These are phyloP conservation scores for Clivina fossor DNA, from an alignment of 2,888 invertebrate genomes.

Conservation along the genomic window DNA sequence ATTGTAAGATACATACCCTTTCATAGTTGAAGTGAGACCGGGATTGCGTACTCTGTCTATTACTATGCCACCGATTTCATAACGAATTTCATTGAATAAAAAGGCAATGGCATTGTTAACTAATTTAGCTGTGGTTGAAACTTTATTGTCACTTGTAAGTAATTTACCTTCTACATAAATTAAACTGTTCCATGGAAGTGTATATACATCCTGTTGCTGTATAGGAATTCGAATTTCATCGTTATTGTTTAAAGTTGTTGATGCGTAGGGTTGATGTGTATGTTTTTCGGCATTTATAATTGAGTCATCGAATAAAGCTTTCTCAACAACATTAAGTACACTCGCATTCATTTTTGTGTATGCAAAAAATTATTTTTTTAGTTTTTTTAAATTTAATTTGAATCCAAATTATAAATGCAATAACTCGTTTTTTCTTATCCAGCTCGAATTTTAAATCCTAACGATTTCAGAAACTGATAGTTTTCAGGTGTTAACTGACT, in stretches of 20 bases:
- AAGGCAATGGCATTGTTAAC: not conserved
- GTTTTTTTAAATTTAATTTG: not conserved
- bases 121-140: not conserved
- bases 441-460: slow-evolving; percentile 9
- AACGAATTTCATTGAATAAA: too few species aligned
- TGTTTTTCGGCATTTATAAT: slow-evolving; percentile 39
- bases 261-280: not conserved
- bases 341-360: slow-evolving; percentile 1
- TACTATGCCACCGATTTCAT: too few species aligned
- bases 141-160: not conserved
- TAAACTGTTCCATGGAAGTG: slow-evolving; percentile 1
- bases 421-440: not conserved
- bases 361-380: not conserved
- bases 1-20: too few species aligned
- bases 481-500: slow-evolving; percentile 7
- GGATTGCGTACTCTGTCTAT: too few species aligned
- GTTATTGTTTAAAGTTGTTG: slow-evolving; percentile 1
- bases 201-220: not conserved
- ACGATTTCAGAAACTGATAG: not conserved
- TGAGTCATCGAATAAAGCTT: slow-evolving; percentile 38
- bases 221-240: slow-evolving; percentile 2
- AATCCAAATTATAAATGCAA: not conserved
- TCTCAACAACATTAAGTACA: slow-evolving; percentile 34
- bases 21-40: too few species aligned
- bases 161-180: not conserved